Evolutionary conservation across 2,797 vertebrate species (phyloP).

Genomic region (Sebastes kiyomatsui): DNA sequence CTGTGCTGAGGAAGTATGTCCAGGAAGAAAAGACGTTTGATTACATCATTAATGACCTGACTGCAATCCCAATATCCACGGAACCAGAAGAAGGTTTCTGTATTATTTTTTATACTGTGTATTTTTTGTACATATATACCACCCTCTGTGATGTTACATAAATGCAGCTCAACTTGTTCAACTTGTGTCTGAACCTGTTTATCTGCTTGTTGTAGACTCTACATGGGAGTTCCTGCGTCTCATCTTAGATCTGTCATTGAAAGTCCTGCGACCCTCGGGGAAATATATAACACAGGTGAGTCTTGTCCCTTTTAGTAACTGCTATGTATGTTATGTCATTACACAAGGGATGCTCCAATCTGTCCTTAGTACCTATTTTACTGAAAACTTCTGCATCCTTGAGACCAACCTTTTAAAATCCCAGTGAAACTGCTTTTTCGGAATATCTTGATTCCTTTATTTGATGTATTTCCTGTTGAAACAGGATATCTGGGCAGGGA

Average conservation of each 20-base stretch:
- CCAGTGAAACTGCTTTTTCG: background rate
- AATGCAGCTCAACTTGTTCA: background rate
- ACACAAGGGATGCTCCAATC: no score
- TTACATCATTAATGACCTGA: slow-evolving; percentile 98
- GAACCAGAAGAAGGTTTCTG: slow-evolving; percentile 94
- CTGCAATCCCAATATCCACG: slow-evolving; percentile 96
- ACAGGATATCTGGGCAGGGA: background rate
- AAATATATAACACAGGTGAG: slow-evolving; percentile 98
- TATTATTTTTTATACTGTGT: background rate
- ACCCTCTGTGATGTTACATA: background rate
- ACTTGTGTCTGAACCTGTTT: background rate
- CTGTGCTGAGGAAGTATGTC: slow-evolving; percentile 95
- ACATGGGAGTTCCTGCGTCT: slow-evolving; percentile 97
- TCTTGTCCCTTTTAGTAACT: background rate
- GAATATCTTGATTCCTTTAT: background rate
- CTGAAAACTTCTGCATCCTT: background rate
- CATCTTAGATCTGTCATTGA: slow-evolving; percentile 97
- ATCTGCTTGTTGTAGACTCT: slow-evolving; percentile 83
- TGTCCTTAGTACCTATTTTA: background rate
- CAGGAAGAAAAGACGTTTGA: slow-evolving; percentile 96
- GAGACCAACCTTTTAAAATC: background rate
- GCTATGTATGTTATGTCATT: background rate
- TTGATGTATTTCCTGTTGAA: background rate
- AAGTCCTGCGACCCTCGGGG: slow-evolving; percentile 92
- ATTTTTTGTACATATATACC: no score